Conservation (phyloP, 2,888 invertebrate species). For the Synergus itoensis region DNA sequence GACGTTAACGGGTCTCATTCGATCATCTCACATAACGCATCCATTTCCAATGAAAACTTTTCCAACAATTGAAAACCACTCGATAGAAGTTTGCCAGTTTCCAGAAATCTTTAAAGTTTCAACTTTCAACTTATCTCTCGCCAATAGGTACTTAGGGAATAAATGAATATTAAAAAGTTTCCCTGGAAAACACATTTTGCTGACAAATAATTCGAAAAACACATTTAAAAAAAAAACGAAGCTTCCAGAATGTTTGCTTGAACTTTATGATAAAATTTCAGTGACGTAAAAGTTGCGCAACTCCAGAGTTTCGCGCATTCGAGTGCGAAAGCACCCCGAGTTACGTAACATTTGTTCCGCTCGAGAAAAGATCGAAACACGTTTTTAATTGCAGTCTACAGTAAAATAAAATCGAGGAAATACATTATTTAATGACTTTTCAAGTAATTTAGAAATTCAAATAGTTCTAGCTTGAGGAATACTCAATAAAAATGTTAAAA, state of each 20-base stretch:
- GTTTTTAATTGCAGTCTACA: slow-evolving; percentile 6
- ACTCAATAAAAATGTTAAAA: background rate
- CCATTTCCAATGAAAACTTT: slow-evolving; percentile 34
- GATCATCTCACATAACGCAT: slow-evolving; percentile 40
- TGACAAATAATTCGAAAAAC: background rate
- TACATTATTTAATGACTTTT: background rate
- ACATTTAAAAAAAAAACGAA: no score
- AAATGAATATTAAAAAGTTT: background rate
- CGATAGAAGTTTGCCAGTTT: slow-evolving; percentile 10
- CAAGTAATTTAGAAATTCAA: no score
- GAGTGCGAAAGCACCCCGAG: slow-evolving; percentile 15
- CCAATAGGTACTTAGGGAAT: background rate
- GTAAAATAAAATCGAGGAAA: background rate
- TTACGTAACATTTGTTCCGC: slow-evolving; percentile 13
- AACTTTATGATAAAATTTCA: background rate
- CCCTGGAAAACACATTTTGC: background rate
- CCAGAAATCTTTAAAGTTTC: slow-evolving; percentile 20
- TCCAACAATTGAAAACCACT: slow-evolving; percentile 37
- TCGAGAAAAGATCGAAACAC: background rate
- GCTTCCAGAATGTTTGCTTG: background rate
- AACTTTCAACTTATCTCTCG: background rate
- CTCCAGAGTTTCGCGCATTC: background rate
- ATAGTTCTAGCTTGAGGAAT: no score
- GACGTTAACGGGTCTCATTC: slow-evolving; percentile 30
- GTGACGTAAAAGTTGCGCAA: slow-evolving; percentile 16